Evolutionary conservation across 2,888 invertebrate genomes (phyloP).

Genomic region (Drosophila multiciliata): DNA sequence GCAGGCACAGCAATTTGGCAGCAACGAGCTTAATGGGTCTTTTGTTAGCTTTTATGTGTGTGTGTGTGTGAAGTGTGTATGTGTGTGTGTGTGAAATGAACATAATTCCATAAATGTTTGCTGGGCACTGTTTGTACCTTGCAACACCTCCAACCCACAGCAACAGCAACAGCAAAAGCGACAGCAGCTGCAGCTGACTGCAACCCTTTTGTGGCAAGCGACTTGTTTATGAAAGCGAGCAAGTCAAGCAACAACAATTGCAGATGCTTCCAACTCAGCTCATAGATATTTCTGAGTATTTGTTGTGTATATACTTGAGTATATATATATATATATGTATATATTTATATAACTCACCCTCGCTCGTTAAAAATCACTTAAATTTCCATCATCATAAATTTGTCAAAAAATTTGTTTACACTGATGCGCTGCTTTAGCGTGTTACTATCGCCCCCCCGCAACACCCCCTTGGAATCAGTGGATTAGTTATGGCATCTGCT

Average conservation of each 20-base stretch:
- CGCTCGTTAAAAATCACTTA: slow-evolving; percentile 85
- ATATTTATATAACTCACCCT: slow-evolving; percentile 35
- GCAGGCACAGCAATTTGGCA: slow-evolving; percentile 54
- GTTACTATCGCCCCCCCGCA: not conserved
- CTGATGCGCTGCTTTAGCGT: slow-evolving; percentile 39
- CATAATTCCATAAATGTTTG: slow-evolving; percentile 68
- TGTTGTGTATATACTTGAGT: slow-evolving; percentile 1
- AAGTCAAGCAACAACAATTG: slow-evolving; percentile 29
- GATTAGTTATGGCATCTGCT: slow-evolving; percentile 51
- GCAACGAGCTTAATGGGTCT: slow-evolving; percentile 45
- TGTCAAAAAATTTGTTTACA: slow-evolving; percentile 74
- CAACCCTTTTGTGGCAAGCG: slow-evolving; percentile 42
- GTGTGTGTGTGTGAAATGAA: slow-evolving; percentile 29
- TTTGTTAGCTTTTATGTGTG: slow-evolving; percentile 46
- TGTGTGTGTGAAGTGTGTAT: not conserved
- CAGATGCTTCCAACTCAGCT: slow-evolving; percentile 16
- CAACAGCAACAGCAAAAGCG: not conserved
- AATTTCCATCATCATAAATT: slow-evolving; percentile 85
- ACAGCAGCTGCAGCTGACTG: slow-evolving; percentile 48
- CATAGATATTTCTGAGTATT: slow-evolving; percentile 8
- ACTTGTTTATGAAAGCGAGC: slow-evolving; percentile 54
- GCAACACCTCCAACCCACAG: not conserved
- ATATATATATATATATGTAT: slow-evolving; percentile 5
- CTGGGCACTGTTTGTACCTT: slow-evolving; percentile 14
- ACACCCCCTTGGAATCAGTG: slow-evolving; percentile 1